These are phyloP conservation scores for Chymomyza fuscimana DNA, from an alignment of 2,888 invertebrate genomes.

Conservation along the genomic window DNA sequence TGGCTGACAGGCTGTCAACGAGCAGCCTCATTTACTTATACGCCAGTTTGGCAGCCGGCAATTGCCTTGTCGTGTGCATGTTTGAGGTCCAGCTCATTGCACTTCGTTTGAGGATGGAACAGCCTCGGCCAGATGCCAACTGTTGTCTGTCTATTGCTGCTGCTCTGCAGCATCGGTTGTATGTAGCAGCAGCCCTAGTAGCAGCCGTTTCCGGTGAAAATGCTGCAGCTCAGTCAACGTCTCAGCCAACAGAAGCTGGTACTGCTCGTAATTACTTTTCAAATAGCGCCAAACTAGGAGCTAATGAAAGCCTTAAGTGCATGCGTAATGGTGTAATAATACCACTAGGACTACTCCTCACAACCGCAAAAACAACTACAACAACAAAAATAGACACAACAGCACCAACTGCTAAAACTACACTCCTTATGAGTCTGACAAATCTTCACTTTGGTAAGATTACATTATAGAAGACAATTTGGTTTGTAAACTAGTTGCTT, in stretches of 20 bases:
- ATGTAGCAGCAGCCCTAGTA: constrained; percentile 4
- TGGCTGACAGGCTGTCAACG: constrained; percentile 48
- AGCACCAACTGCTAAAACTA: constrained; percentile 18
- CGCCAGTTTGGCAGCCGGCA: constrained; percentile 29
- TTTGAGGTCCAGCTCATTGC: constrained; percentile 43
- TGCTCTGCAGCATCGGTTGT: too few species aligned
- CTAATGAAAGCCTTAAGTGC: constrained; percentile 73
- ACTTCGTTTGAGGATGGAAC: constrained; percentile 46
- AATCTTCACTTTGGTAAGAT: too few species aligned
- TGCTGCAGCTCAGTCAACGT: neutral
- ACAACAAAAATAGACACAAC: neutral
- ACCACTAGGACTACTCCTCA: constrained; percentile 51
- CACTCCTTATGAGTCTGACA: too few species aligned
- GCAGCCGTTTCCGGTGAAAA: constrained; percentile 53
- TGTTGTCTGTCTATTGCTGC: neutral
- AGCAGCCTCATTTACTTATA: constrained; percentile 38
- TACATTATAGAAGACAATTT: too few species aligned
- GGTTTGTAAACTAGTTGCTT: neutral
- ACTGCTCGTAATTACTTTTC: constrained; percentile 61
- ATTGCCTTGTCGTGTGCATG: constrained; percentile 39
- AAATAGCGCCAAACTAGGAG: constrained; percentile 66
- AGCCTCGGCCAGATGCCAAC: constrained; percentile 4
- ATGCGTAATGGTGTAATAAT: constrained; percentile 74
- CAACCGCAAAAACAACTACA: constrained; percentile 4
- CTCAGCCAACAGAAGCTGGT: constrained; percentile 3